Evolutionary conservation across 1,140 invertebrate genomes (phyloP).

Genomic region (Macrocentrus cingulum): DNA sequence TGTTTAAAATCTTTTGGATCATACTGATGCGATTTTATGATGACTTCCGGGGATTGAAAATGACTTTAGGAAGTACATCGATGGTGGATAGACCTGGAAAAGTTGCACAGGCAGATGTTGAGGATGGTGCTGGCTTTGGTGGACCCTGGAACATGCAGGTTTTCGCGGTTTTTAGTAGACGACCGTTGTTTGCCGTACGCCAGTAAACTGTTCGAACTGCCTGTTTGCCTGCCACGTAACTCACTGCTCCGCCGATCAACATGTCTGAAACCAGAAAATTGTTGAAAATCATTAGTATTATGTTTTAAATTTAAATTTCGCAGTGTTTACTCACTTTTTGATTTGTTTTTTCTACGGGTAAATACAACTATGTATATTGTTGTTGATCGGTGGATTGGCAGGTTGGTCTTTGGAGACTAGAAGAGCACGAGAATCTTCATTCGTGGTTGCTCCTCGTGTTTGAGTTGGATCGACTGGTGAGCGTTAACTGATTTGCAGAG

Average conservation of each 20-base stretch:
- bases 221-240: slow-evolving; percentile 69
- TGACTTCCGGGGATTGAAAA: slow-evolving; percentile 28
- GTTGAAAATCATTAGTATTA: neutral
- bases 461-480: neutral
- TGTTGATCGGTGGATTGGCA: slow-evolving; percentile 4
- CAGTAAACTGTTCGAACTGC: slow-evolving; percentile 73
- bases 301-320: too few relatives aligned
- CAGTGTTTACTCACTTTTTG: too few relatives aligned
- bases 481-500: slow-evolving; percentile 5
- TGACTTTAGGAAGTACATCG: slow-evolving; percentile 28
- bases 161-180: slow-evolving; percentile 64
- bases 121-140: slow-evolving; percentile 50
- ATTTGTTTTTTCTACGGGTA: too few relatives aligned
- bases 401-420: slow-evolving; percentile 8
- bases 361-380: neutral
- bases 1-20: neutral
- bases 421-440: slow-evolving; percentile 21
- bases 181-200: slow-evolving; percentile 60
- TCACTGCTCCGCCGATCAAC: slow-evolving; percentile 62
- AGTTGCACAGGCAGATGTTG: slow-evolving; percentile 38
- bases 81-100: slow-evolving; percentile 33
- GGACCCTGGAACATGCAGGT: slow-evolving; percentile 64
- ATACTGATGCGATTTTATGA: neutral
- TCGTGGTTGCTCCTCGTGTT: slow-evolving; percentile 11
- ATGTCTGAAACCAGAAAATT: slow-evolving; percentile 34